These are phyloP conservation scores for Anguilla marmorata DNA, from an alignment of 2,797 vertebrate species.

Conservation along the genomic window DNA sequence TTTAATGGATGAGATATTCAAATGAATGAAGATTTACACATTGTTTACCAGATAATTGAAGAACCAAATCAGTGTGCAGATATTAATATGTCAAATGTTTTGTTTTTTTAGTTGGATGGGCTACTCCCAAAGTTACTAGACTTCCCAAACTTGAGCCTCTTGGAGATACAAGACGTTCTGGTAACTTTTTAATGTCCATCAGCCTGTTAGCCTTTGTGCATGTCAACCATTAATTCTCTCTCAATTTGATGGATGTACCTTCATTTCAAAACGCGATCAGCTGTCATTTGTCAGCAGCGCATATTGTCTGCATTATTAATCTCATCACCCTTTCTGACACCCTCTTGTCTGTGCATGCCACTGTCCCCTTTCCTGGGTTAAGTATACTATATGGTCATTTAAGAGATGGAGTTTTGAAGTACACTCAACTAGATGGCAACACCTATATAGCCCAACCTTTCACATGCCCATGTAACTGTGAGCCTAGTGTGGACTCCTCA, in stretches of 20 bases:
- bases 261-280: background rate
- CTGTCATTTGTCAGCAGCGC: conserved; percentile 43
- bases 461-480: background rate
- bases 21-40: background rate
- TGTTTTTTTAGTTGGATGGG: conserved; percentile 85
- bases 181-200: conserved; percentile 74
- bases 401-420: background rate
- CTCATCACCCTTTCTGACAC: background rate
- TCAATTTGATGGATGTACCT: background rate
- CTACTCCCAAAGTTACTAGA: conserved; percentile 77
- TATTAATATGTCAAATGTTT: conserved; percentile 20
- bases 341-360: background rate
- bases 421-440: background rate
- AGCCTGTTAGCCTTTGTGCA: conserved; percentile 19
- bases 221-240: conserved; percentile 30
- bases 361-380: background rate
- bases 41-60: background rate
- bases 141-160: conserved; percentile 91
- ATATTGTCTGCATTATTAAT: conserved; percentile 35
- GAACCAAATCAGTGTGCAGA: background rate
- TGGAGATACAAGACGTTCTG: conserved; percentile 85
- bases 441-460: background rate
- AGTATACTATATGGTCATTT: background rate
- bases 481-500: background rate
- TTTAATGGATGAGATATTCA: background rate